phyloP scores from a whole-genome alignment of 2,113 vertebrate genomes.

The Smithornis capensis region DNA sequence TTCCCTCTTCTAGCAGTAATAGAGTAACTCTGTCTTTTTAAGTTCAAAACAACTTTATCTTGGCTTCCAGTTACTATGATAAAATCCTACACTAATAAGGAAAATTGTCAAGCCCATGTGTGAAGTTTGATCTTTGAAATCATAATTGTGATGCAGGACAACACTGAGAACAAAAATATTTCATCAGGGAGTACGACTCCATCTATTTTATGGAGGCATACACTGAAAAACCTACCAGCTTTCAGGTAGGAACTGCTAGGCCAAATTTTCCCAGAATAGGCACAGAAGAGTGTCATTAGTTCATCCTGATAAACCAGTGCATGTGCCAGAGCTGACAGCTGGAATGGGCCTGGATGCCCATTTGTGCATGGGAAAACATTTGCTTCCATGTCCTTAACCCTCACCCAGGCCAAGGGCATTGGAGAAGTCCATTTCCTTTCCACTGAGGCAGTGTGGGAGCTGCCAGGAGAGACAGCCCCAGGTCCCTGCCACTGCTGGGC shows the following conservation, averaged over 20 bases:
- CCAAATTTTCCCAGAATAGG: not conserved
- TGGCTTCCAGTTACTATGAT: not conserved
- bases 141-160: fast-evolving
- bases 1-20: not conserved
- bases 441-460: not conserved
- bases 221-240: not conserved
- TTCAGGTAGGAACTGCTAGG: not conserved
- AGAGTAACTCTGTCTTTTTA: not conserved
- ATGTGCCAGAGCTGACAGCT: not conserved
- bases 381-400: not conserved
- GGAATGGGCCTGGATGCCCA: not conserved
- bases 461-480: not conserved
- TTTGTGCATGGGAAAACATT: not conserved
- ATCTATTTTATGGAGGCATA: not conserved
- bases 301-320: not conserved
- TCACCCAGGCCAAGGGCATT: not conserved
- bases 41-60: not conserved
- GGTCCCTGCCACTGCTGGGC: not conserved
- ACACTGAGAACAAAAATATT: not conserved
- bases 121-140: not conserved
- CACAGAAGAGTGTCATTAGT: not conserved
- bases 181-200: not conserved
- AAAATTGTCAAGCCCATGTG: not conserved
- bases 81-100: not conserved
- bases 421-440: not conserved